Evolutionary conservation across 2,797 vertebrate genomes (phyloP).

Genomic region (Zalophus californianus): DNA sequence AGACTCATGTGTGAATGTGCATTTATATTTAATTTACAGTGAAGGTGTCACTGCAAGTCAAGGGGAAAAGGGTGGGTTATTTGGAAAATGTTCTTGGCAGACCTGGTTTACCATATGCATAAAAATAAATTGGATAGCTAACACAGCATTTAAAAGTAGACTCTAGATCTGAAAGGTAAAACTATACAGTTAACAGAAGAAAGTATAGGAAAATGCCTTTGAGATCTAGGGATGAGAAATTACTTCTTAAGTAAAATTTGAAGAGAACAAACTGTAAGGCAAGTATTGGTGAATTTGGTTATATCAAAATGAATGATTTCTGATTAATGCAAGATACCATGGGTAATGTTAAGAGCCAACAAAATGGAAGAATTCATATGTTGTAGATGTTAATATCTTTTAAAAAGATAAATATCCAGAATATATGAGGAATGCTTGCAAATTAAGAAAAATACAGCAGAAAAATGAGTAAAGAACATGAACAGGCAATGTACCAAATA

Average conservation of each 20-base stretch:
- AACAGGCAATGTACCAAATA: not conserved
- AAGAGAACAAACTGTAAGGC: not conserved
- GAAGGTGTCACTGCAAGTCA: not conserved
- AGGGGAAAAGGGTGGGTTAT: not conserved
- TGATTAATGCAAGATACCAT: not conserved
- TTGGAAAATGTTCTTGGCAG: not conserved
- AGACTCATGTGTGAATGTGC: not conserved
- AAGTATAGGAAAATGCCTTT: not conserved
- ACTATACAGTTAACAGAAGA: not conserved
- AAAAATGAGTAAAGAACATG: not conserved
- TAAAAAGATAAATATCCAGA: not conserved
- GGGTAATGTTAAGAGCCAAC: not conserved
- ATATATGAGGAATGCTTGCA: not conserved
- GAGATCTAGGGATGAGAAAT: not conserved
- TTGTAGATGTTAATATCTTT: not conserved
- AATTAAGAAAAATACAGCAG: not conserved
- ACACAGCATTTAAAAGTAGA: not conserved
- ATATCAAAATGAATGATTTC: slow-evolving; percentile 9
- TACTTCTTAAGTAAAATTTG: not conserved
- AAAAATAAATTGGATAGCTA: not conserved
- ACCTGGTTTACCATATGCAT: not conserved
- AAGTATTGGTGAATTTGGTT: slow-evolving; percentile 20
- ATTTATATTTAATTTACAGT: slow-evolving; percentile 34
- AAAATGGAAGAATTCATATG: not conserved
- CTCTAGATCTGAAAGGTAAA: not conserved